Conservation (phyloP, 2,797 vertebrate genomes). For the Sebastes matsubarae region DNA sequence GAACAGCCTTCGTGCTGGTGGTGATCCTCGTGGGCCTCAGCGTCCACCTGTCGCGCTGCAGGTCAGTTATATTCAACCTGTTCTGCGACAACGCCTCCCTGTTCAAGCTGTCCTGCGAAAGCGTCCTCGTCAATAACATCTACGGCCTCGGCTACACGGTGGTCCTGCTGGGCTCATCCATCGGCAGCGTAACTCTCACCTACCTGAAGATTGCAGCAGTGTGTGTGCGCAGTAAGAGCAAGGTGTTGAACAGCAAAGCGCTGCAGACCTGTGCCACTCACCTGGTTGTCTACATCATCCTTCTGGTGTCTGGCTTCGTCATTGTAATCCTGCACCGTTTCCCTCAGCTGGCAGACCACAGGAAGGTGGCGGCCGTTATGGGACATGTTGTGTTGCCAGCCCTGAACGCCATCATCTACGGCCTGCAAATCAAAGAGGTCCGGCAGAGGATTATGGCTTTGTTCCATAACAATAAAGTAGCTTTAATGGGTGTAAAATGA, state of each 20-base stretch:
- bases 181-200: too few species aligned
- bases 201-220: too few species aligned
- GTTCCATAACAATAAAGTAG: slow-evolving; percentile 15
- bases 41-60: slow-evolving; percentile 79
- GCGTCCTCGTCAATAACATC: slow-evolving; percentile 76
- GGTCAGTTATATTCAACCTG: slow-evolving; percentile 73
- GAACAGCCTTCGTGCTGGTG: slow-evolving; percentile 60
- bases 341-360: slow-evolving; percentile 18
- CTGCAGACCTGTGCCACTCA: slow-evolving; percentile 56
- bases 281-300: slow-evolving; percentile 63
- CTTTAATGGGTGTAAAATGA: not conserved
- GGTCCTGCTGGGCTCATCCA: too few species aligned
- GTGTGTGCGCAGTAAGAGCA: too few species aligned
- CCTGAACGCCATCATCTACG: slow-evolving; percentile 53
- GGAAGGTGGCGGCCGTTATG: slow-evolving; percentile 36
- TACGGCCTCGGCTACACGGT: slow-evolving; percentile 68
- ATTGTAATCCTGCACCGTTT: slow-evolving; percentile 43
- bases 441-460: slow-evolving; percentile 10
- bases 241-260: slow-evolving; percentile 50
- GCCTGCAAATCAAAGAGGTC: slow-evolving; percentile 53
- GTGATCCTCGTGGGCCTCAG: slow-evolving; percentile 72
- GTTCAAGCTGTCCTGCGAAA: slow-evolving; percentile 84
- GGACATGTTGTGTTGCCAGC: slow-evolving; percentile 16
- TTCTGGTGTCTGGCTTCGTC: slow-evolving; percentile 23
- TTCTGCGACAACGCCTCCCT: slow-evolving; percentile 87